Base-by-base conservation (phyloP, 2,113 vertebrate genomes). In the Rhinogobius similis region DNA sequence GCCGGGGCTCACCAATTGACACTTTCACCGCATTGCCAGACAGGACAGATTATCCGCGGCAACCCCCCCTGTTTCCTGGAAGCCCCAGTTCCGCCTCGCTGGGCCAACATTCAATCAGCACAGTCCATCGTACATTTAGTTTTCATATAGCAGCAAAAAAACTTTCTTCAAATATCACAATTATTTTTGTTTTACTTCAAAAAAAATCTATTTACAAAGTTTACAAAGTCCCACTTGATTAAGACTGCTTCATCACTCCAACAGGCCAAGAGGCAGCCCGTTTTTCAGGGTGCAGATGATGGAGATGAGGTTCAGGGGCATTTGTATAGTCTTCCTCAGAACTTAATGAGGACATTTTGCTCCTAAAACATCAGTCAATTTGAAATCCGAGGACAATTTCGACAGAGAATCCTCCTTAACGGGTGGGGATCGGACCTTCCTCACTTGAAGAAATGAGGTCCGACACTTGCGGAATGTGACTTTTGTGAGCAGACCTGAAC, bases 151-250 rank as follows among this genome's bases (percentile, higher is more conserved):
- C 73, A 84, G 77, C 76, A 26, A 76, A 58, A 66, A 50, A 21
- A 46, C 67, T 44, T 73, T 67, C 75, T 78, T 76, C 66, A 76
- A 66, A 82, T 70, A 70, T 67, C 53, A 71, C 62, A 64, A 55
- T 55, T 55, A 24, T 24, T 78, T 59, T 68, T 64, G 55, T 81
- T 41, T 81, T 56, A 32, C 76, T 82, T 67, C 32, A 70, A 41
- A 12, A 76, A 36, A 55, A 55, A 55, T 14, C 73, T 79, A 81
- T 83, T 81, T 81, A 83, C 80, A 84, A 68, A 70, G 62, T 43
- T 73, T 21, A 73, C 46, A 61, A 78, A 38, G 72, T 69, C 38
- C 55, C 48, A 70, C 78, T 73, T 78, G 69, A 36, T 61, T 68
- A 53, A 68, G 36, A 63, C 56, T 65, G 76, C 62, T 82, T 79